Percentiles rank a stretch among this genome's conserved stretches.
Conservation (phyloP, 1,140 invertebrate genomes). For the Muscidifurax raptorellus region DNA sequence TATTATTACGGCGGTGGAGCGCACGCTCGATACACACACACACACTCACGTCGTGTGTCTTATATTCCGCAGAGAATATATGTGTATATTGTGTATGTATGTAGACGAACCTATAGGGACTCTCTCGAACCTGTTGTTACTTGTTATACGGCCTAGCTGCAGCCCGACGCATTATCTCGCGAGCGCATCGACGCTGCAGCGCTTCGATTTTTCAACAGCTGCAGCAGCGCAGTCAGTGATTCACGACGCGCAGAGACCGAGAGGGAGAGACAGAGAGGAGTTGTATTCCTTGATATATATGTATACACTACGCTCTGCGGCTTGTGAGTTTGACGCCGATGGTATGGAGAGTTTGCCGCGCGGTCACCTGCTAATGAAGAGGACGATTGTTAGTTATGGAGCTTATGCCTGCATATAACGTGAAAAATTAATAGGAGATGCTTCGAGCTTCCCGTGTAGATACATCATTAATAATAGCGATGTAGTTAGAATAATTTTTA, state of each 20-base stretch:
- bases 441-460: too few species aligned
- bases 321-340: neutral
- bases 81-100: neutral
- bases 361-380: neutral
- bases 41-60: neutral
- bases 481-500: too few species aligned
- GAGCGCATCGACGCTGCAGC: constrained; percentile 6
- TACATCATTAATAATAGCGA: too few species aligned
- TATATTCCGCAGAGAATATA: neutral
- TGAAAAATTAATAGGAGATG: too few species aligned
- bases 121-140: constrained; percentile 25
- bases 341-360: too few species aligned
- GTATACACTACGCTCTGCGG: neutral
- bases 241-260: constrained; percentile 1
- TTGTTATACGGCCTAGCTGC: constrained; percentile 27
- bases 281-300: neutral
- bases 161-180: constrained; percentile 34
- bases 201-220: constrained; percentile 39
- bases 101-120: neutral
- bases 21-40: neutral
- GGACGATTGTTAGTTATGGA: neutral
- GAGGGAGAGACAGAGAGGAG: neutral
- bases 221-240: neutral
- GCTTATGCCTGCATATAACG: neutral
- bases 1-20: neutral